Percentiles rank a stretch among this genome's conserved stretches.
phyloP scores from a whole-genome alignment of 2,888 invertebrate species.

The Trichopria drosophilae region DNA sequence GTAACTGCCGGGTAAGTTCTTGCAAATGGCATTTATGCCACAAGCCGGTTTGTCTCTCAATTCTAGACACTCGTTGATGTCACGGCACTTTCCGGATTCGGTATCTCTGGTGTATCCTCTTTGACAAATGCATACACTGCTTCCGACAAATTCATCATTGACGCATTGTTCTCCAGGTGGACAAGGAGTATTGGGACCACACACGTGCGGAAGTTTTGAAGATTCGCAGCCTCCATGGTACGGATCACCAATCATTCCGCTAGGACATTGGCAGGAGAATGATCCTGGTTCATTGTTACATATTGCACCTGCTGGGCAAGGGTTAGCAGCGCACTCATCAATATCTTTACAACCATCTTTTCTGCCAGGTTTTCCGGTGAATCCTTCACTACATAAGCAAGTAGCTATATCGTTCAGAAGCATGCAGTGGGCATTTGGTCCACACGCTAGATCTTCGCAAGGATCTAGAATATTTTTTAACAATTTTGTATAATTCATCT shows the following conservation, averaged over 20 bases:
- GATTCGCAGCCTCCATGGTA: conserved; percentile 76
- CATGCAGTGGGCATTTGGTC: conserved; percentile 87
- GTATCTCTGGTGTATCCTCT: conserved; percentile 82
- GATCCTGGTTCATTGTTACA: conserved; percentile 87
- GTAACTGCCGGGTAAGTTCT: conserved; percentile 90
- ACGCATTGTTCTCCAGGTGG: conserved; percentile 85
- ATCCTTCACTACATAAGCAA: conserved; percentile 82
- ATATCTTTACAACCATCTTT: conserved; percentile 81
- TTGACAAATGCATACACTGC: conserved; percentile 85
- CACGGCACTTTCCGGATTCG: conserved; percentile 76
- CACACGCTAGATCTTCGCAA: conserved; percentile 82
- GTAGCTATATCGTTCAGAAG: conserved; percentile 79
- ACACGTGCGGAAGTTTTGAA: conserved; percentile 68
- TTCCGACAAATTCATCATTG: conserved; percentile 70
- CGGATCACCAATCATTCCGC: conserved; percentile 78
- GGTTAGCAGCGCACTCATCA: conserved; percentile 81
- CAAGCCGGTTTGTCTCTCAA: conserved; percentile 77
- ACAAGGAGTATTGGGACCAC: conserved; percentile 77
- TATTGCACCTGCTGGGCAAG: conserved; percentile 82
- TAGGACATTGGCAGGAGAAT: conserved; percentile 86
- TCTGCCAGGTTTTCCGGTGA: conserved; percentile 69
- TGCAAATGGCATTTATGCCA: conserved; percentile 86
- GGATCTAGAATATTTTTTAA: no score
- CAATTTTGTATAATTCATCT: no score
- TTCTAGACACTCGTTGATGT: conserved; percentile 83